Conservation (phyloP, 2,797 vertebrate species). For the Chromis chromis region DNA sequence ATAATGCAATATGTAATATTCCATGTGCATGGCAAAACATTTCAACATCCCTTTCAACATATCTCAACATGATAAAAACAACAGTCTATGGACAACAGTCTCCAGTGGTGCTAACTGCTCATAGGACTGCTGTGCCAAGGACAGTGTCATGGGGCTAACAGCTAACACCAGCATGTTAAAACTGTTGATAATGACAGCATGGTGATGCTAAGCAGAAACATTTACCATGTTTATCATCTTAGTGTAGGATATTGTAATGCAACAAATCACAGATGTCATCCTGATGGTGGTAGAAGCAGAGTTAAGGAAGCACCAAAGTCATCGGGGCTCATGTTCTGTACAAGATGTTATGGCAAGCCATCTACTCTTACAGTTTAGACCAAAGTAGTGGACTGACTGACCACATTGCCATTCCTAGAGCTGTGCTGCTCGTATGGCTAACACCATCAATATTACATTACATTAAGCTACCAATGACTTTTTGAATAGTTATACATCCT, state of each 20-base stretch:
- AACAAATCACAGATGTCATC: background rate
- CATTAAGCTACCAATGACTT: background rate
- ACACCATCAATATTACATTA: background rate
- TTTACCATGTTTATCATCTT: background rate
- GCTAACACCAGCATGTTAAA: background rate
- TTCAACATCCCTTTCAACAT: too few species aligned
- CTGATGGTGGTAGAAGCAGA: background rate
- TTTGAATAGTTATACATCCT: background rate
- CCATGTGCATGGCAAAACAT: background rate
- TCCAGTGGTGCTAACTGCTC: too few species aligned
- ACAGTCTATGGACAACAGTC: too few species aligned
- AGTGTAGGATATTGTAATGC: background rate
- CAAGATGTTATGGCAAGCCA: background rate
- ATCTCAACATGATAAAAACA: background rate
- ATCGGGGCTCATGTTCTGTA: background rate
- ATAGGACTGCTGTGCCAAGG: too few species aligned
- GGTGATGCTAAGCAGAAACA: background rate
- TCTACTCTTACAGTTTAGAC: background rate
- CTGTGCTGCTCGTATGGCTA: background rate
- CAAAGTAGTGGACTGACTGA: background rate
- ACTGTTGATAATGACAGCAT: background rate
- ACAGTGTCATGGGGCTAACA: background rate
- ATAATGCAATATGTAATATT: slow-evolving; percentile 9
- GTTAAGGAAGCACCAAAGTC: background rate
- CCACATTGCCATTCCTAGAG: background rate